Evolutionary conservation across 2,888 invertebrate genomes (phyloP), one percentile per base, ranked within the genome.

Genomic region (Sphaeridia pumilis): DNA sequence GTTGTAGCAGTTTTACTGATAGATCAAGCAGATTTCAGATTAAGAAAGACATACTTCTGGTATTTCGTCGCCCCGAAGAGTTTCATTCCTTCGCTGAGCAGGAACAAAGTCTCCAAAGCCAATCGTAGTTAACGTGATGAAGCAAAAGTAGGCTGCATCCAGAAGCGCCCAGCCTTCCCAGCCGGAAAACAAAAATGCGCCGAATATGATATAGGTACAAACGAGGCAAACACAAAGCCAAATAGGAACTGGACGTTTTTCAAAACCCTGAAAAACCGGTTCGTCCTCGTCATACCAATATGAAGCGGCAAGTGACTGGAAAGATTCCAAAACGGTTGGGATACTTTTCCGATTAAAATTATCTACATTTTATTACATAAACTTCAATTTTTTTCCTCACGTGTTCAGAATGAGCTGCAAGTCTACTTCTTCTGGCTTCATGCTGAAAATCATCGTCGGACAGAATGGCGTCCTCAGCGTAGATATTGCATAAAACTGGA

Each of bases 141-240:
- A 92, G 71, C 90, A 92, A 72, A 92, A 92, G 71, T 92, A 92
- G 1, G 88, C 87, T 0, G 89, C 84, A 69, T 92, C 88, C 54
- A 89, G 75, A 67, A 84, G 85, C 20, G 42, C 14, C 57, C 55
- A 57, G 10, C 49, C 48, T 41, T 55, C 55, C 61, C 61, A 61
- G 10, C 55, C 56, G 20, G 46, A 46, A 43, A 61, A 61, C 5
- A 61, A 52, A 46, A 57, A 56, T 12, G 61, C 61, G 38, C 60
- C 58, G 38, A 45, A 43, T 10, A 57, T 20, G 24, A 58, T 58
- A 27, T 58, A 55, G 26, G 46, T 50, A 17, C 57, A 31, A 17
- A 58, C 58, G 38, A 61, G 50, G 38, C 59, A 54, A 1, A 61
- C 55, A 52, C 61, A 61, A 12, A 61, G 52, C 55, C 59, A 59